Evolutionary conservation across 2,797 vertebrate genomes (phyloP).

Genomic region (Remorina albescens): DNA sequence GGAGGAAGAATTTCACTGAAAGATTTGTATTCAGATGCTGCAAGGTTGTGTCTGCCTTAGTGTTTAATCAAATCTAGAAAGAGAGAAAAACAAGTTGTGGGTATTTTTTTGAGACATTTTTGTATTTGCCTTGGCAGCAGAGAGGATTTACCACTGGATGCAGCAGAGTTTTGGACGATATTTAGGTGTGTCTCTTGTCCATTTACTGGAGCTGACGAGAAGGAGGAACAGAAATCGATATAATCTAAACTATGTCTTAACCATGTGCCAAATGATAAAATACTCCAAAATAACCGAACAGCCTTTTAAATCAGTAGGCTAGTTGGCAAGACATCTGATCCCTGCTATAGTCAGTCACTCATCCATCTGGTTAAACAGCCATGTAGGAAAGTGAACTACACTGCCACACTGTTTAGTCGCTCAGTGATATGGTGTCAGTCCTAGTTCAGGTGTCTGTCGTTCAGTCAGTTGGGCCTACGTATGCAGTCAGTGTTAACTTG

Average conservation of each 20-base stretch:
- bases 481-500: conserved; percentile 57
- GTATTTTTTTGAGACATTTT: conserved; percentile 11
- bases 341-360: conserved; percentile 14
- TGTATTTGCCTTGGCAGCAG: neutral
- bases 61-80: neutral
- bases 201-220: neutral
- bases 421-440: neutral
- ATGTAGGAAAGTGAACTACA: conserved; percentile 15
- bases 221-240: neutral
- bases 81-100: neutral
- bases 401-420: conserved; percentile 4
- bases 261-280: conserved; percentile 23
- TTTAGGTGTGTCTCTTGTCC: conserved; percentile 16
- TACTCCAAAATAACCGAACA: conserved; percentile 1
- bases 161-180: conserved; percentile 3
- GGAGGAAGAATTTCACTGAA: neutral
- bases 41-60: neutral
- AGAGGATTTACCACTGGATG: conserved; percentile 13
- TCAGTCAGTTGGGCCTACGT: conserved; percentile 22
- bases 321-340: conserved; percentile 12
- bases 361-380: neutral
- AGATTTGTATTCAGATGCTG: conserved; percentile 8
- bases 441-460: no score
- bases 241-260: conserved; percentile 16
- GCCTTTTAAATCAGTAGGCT: conserved; percentile 31